These are phyloP conservation scores for Thereva unica DNA, from an alignment of 2,888 invertebrate species.

Conservation along the genomic window DNA sequence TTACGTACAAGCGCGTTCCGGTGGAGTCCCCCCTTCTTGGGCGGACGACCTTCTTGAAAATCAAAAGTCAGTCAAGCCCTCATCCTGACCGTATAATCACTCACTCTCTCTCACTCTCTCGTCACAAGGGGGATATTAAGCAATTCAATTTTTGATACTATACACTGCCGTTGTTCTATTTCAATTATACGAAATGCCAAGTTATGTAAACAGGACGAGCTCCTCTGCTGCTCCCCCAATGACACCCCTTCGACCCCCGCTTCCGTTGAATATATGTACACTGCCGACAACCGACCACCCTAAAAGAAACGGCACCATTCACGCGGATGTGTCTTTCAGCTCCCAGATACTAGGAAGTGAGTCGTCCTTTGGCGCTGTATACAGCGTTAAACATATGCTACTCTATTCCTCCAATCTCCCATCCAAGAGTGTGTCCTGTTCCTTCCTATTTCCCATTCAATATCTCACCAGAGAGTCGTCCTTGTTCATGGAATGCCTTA, in stretches of 20 bases:
- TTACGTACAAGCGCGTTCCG: not conserved
- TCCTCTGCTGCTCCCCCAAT: not conserved
- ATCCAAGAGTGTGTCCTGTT: too few species aligned
- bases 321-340: too few species aligned
- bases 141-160: slow-evolving; percentile 37
- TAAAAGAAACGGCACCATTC: too few species aligned
- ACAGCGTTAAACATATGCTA: too few species aligned
- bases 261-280: not conserved
- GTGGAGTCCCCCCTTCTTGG: not conserved
- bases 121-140: slow-evolving; percentile 28
- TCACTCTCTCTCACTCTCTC: not conserved
- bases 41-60: not conserved
- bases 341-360: too few species aligned
- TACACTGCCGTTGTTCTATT: slow-evolving; percentile 6
- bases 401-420: too few species aligned
- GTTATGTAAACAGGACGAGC: slow-evolving; percentile 1
- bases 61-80: slow-evolving; percentile 4
- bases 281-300: not conserved
- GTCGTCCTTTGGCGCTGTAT: too few species aligned
- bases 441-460: too few species aligned
- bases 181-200: slow-evolving; percentile 31
- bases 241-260: not conserved
- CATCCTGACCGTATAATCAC: slow-evolving; percentile 15
- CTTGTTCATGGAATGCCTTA: too few species aligned
- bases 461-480: too few species aligned